phyloP scores from a whole-genome alignment of 2,797 vertebrate genomes.

The Dermochelys coriacea region DNA sequence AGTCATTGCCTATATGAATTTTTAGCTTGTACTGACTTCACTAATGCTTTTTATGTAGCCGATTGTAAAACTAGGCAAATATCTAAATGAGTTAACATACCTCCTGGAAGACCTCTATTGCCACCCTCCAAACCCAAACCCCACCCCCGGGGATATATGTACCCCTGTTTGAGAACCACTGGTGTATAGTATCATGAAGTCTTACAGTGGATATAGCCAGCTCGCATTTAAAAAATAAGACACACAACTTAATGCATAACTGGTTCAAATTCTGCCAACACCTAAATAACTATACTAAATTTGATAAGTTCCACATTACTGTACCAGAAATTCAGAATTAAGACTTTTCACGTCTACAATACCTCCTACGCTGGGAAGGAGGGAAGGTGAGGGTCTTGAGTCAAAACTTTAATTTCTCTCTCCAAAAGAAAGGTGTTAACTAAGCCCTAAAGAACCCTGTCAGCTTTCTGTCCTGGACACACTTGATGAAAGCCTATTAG shows the following conservation, averaged over 20 bases:
- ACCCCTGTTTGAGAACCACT: too few species aligned
- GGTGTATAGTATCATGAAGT: neutral
- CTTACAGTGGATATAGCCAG: conserved; percentile 56
- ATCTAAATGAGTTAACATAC: too few species aligned
- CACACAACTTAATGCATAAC: conserved; percentile 1
- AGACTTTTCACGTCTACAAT: neutral
- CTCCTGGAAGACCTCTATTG: too few species aligned
- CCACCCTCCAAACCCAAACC: too few species aligned
- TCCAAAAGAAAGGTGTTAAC: too few species aligned
- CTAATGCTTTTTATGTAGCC: too few species aligned
- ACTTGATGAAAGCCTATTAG: neutral
- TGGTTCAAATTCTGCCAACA: conserved; percentile 45
- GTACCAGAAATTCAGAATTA: neutral
- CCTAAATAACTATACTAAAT: neutral
- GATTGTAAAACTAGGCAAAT: too few species aligned
- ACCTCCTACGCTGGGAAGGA: neutral
- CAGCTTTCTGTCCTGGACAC: too few species aligned
- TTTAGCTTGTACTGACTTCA: too few species aligned
- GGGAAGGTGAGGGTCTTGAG: neutral
- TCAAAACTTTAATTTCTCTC: neutral
- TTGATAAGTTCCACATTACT: conserved; percentile 22
- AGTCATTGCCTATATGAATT: too few species aligned
- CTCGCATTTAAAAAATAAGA: conserved; percentile 59
- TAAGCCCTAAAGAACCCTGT: too few species aligned
- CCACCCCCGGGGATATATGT: too few species aligned